A percentile compares a stretch with the other conserved stretches of the same genome.
These are phyloP conservation scores for Baryphthengus martii DNA, from an alignment of 2,113 vertebrate genomes.

Conservation along the genomic window DNA sequence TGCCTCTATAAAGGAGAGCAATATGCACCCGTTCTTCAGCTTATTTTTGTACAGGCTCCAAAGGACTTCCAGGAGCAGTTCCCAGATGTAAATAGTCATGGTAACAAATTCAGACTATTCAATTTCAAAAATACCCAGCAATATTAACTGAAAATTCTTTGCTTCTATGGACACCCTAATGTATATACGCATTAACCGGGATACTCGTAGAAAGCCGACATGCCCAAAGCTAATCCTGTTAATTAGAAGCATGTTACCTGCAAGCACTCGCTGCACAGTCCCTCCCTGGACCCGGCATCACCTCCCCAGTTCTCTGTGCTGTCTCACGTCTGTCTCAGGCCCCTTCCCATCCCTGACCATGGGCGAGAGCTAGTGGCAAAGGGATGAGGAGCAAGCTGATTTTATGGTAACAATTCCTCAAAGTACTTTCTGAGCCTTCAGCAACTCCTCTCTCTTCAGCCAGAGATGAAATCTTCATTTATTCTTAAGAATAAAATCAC, in stretches of 20 bases:
- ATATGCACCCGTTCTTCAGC: not conserved
- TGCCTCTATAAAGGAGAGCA: not conserved
- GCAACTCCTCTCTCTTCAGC: not conserved
- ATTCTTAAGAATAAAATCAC: not conserved
- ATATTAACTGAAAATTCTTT: not conserved
- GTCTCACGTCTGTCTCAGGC: not conserved
- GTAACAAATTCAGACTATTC: not conserved
- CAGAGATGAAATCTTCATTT: not conserved
- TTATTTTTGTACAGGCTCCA: not conserved
- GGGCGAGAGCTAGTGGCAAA: not conserved
- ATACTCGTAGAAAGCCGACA: not conserved
- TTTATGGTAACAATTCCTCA: rapidly evolving
- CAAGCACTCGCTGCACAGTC: rapidly evolving
- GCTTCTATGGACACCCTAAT: not conserved
- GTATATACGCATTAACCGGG: not conserved
- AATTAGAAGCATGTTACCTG: not conserved
- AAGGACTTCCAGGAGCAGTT: not conserved
- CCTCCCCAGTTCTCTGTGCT: not conserved
- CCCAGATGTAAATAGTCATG: not conserved
- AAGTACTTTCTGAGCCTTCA: not conserved
- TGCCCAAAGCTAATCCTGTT: not conserved
- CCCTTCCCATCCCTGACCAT: rapidly evolving
- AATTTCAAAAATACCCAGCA: not conserved
- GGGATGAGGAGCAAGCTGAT: not conserved
- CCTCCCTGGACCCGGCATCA: not conserved